Conservation (phyloP, 2,888 invertebrate genomes). For the Euplagia quadripunctaria region DNA sequence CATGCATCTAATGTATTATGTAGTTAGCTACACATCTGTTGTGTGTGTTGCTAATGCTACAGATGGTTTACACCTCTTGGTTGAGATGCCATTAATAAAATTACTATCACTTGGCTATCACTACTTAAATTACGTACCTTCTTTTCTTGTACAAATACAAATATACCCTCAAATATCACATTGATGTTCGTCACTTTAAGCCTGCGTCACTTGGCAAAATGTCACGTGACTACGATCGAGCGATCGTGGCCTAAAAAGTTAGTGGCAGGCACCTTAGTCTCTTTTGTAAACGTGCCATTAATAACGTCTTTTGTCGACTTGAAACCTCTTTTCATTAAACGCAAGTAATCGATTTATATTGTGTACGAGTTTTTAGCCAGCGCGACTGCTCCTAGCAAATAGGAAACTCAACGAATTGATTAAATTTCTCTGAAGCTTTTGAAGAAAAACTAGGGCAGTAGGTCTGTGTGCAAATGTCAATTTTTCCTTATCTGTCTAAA, state of each 20-base stretch:
- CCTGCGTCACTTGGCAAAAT: slow-evolving; percentile 34
- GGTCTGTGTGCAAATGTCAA: neutral
- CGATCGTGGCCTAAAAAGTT: slow-evolving; percentile 76
- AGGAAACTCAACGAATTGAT: slow-evolving; percentile 26
- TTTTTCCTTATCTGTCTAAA: neutral
- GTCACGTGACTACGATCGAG: slow-evolving; percentile 62
- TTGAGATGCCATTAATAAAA: too few species aligned
- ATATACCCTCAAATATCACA: slow-evolving; percentile 14
- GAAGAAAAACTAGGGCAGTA: slow-evolving; percentile 15
- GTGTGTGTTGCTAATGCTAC: too few species aligned
- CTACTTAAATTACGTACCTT: too few species aligned
- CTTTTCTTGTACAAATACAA: too few species aligned
- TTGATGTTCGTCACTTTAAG: slow-evolving; percentile 22
- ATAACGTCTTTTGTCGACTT: slow-evolving; percentile 57
- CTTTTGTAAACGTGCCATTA: slow-evolving; percentile 64
- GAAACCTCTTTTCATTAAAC: slow-evolving; percentile 46
- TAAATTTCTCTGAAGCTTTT: slow-evolving; percentile 33
- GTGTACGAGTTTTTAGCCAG: slow-evolving; percentile 33
- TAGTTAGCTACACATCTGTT: too few species aligned
- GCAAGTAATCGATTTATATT: slow-evolving; percentile 50
- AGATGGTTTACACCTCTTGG: too few species aligned
- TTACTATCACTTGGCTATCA: too few species aligned
- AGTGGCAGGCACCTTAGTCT: slow-evolving; percentile 64
- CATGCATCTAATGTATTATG: too few species aligned
- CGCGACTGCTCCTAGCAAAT: slow-evolving; percentile 27